Evolutionary conservation across 2,888 invertebrate species (phyloP), one percentile per base, ranked within the genome.

Genomic region (Perizoma flavofasciatum): DNA sequence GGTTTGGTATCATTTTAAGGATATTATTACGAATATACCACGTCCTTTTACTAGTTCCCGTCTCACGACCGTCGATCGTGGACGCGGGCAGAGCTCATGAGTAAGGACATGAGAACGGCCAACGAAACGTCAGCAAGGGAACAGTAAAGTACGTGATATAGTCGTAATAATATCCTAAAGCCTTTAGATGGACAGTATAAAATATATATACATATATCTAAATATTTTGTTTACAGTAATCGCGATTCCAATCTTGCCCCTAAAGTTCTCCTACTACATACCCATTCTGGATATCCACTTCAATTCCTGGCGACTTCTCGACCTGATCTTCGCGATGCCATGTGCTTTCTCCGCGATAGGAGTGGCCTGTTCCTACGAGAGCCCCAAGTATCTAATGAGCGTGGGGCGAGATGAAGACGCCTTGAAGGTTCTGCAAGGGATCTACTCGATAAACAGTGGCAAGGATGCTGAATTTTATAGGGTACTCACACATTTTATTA

Each of bases 251-350:
- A 85, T 96, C 0, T 91, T 96, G 0, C 95, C 96, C 0, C 68
- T 94, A 5, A 72, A 77, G 5, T 86, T 94, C 67, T 87, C 93
- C 0, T 79, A 91, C 60, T 77, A 89, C 37, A 68, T 92, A 0
- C 86, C 86, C 0, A 61, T 84, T 1, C 73, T 94, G 49, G 86
- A 87, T 39, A 86, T 96, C 63, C 75, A 86, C 5, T 94, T 95
- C 71, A 93, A 94, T 69, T 95, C 96, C 6, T 97, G 97, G 97
- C 92, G 97, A 7, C 73, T 96, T 0, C 93, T 96, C 63, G 84
- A 95, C 11, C 82, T 95, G 0, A 75, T 95, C 0, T 94, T 95
- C 69, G 93, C 94, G 0, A 22, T 94, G 0, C 94, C 96, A 0
- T 93, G 94, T 60, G 74, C 95, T 0, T 34, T 95, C 0, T 94